phyloP scores from a whole-genome alignment of 2,797 vertebrate species.

The Takifugu ocellatus region DNA sequence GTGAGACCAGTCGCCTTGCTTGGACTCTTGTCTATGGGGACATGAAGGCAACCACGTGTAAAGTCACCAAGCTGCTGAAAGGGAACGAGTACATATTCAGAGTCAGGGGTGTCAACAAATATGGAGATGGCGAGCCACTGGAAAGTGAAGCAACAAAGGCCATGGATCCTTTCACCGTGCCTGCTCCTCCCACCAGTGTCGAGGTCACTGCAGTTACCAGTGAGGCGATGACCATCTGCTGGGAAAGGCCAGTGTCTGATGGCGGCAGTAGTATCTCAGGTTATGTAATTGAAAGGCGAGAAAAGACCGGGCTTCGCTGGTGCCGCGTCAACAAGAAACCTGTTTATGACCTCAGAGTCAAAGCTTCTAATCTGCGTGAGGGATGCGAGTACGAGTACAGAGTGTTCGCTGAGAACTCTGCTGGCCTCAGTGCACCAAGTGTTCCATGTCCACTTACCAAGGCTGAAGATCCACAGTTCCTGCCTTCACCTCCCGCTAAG shows the following conservation, averaged over 20 bases:
- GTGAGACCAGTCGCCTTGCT: slow-evolving; percentile 94
- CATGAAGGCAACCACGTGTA: slow-evolving; percentile 92
- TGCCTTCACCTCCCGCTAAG: slow-evolving; percentile 93
- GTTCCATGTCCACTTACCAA: slow-evolving; percentile 83
- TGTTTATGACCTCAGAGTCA: slow-evolving; percentile 97
- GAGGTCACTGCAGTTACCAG: slow-evolving; percentile 90
- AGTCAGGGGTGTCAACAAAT: slow-evolving; percentile 94
- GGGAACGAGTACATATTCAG: slow-evolving; percentile 98
- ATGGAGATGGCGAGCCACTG: slow-evolving; percentile 89
- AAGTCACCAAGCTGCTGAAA: slow-evolving; percentile 94
- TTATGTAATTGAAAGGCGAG: slow-evolving; percentile 94
- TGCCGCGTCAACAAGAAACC: slow-evolving; percentile 97
- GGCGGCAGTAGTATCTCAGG: slow-evolving; percentile 92
- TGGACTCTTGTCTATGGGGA: slow-evolving; percentile 95
- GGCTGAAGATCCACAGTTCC: slow-evolving; percentile 93
- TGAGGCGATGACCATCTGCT: slow-evolving; percentile 96
- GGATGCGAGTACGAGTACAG: slow-evolving; percentile 96
- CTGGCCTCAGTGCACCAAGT: slow-evolving; percentile 92
- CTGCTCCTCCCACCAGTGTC: slow-evolving; percentile 87
- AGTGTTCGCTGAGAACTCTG: slow-evolving; percentile 96
- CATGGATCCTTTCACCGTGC: slow-evolving; percentile 89
- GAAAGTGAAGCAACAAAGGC: slow-evolving; percentile 90
- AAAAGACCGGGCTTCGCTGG: slow-evolving; percentile 94
- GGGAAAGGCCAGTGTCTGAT: slow-evolving; percentile 93
- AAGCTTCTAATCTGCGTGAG: slow-evolving; percentile 89